Evolutionary conservation across 2,113 vertebrate genomes (phyloP).

Genomic region (Stercorarius parasiticus): DNA sequence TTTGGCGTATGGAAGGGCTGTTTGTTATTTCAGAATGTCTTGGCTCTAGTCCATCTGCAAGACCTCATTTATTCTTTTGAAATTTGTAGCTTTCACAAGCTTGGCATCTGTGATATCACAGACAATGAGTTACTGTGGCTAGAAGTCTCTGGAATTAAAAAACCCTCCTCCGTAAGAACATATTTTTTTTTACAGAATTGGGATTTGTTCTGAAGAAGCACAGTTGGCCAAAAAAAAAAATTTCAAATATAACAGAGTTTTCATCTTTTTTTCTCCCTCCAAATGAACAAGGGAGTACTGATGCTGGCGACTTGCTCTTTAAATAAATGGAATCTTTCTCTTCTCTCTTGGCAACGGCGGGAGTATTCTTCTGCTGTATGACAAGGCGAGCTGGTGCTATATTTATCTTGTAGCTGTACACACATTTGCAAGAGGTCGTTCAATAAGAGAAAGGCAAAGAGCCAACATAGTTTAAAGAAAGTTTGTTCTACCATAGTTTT

Average conservation of each 20-base stretch:
- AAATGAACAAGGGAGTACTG: conserved; percentile 22
- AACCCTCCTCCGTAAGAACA: not conserved
- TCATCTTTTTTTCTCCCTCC: not conserved
- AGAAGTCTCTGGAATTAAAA: conserved; percentile 24
- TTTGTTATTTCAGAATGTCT: conserved; percentile 45
- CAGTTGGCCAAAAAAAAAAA: not conserved
- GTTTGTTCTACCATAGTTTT: conserved; percentile 34
- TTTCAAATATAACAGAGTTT: conserved; percentile 35
- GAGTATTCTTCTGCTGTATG: conserved; percentile 67
- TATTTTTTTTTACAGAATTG: not conserved
- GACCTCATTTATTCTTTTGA: conserved; percentile 64
- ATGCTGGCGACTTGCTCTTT: conserved; percentile 29
- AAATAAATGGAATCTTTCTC: conserved; percentile 66
- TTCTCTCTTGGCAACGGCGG: conserved; percentile 59
- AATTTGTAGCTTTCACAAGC: conserved; percentile 33
- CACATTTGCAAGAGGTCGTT: conserved; percentile 39
- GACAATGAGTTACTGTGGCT: conserved; percentile 61
- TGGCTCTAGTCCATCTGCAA: conserved; percentile 35
- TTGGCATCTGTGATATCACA: conserved; percentile 28
- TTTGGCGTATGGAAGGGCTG: conserved; percentile 13
- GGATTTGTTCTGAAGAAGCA: conserved; percentile 38
- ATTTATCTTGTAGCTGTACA: conserved; percentile 65
- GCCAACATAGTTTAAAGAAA: conserved; percentile 41
- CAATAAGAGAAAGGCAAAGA: conserved; percentile 53
- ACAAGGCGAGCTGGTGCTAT: conserved; percentile 59